Percentiles rank a stretch among this genome's conserved stretches.
phyloP scores from a whole-genome alignment of 2,113 vertebrate species.

The Psilopsiagon aymara region DNA sequence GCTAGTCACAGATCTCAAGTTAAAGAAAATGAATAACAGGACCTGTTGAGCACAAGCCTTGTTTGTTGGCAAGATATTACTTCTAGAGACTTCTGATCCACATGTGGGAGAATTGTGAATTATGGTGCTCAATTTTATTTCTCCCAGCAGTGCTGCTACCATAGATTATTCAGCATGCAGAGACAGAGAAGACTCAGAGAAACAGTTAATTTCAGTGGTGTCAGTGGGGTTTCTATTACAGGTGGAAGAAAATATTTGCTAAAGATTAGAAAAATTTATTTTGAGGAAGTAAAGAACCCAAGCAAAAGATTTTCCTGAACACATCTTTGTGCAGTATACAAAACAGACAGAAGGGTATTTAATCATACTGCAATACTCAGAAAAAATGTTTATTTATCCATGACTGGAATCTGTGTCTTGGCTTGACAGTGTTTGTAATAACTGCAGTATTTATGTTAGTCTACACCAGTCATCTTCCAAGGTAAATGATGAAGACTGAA shows the following conservation, averaged over 20 bases:
- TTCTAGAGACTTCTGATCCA: background rate
- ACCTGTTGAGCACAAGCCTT: background rate
- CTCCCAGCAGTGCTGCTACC: background rate
- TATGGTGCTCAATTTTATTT: background rate
- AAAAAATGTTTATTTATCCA: background rate
- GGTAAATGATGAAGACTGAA: background rate
- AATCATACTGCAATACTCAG: background rate
- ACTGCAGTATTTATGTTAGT: background rate
- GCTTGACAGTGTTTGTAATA: background rate
- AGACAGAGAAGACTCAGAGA: background rate
- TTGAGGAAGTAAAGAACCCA: background rate
- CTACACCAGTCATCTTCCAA: background rate
- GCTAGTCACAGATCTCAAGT: background rate
- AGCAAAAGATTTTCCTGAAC: background rate
- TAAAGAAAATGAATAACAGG: background rate
- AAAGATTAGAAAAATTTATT: background rate
- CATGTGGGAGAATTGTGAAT: background rate
- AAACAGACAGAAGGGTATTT: background rate
- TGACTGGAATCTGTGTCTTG: background rate
- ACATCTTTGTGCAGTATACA: rapidly evolving
- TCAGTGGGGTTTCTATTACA: background rate
- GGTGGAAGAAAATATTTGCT: background rate
- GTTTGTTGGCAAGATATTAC: background rate
- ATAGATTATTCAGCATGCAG: background rate
- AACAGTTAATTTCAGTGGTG: background rate